Conservation (phyloP, 2,797 vertebrate species). For the Gobio occitaniae region DNA sequence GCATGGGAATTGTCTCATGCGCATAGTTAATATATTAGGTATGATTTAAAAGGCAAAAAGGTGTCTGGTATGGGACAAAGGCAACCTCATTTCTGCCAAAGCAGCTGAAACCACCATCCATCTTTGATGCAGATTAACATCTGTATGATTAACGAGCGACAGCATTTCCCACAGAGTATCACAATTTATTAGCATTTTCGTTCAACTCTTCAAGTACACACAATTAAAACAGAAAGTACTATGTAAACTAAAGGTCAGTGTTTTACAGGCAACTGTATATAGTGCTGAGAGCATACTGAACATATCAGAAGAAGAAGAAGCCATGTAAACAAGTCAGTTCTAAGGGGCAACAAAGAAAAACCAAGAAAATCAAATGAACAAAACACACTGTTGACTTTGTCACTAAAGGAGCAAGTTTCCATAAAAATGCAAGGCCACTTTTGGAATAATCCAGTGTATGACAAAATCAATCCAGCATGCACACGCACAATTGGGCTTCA, state of each 20-base stretch:
- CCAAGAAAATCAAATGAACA: conserved; percentile 58
- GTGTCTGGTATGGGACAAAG: background rate
- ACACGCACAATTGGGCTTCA: conserved; percentile 75
- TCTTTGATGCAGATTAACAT: background rate
- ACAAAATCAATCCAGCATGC: conserved; percentile 78
- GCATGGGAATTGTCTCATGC: background rate
- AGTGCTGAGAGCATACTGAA: conserved; percentile 58
- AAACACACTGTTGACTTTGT: conserved; percentile 49
- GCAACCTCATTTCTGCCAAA: background rate
- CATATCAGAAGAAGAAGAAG: conserved; percentile 54
- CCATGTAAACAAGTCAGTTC: conserved; percentile 57
- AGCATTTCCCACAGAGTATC: conserved; percentile 72
- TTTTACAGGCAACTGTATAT: conserved; percentile 59
- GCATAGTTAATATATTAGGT: background rate
- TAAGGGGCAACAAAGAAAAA: conserved; percentile 47
- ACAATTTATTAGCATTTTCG: conserved; percentile 83
- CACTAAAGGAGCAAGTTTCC: conserved; percentile 29
- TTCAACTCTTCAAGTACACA: conserved; percentile 79
- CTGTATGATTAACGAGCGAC: background rate
- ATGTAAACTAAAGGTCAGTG: conserved; percentile 70
- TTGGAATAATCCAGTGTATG: conserved; percentile 69
- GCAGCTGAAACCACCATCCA: background rate
- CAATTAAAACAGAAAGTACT: conserved; percentile 77
- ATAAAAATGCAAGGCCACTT: conserved; percentile 80
- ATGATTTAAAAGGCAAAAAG: background rate